Evolutionary conservation across 2,113 vertebrate species (phyloP).

Genomic region (Embiotoca jacksoni): DNA sequence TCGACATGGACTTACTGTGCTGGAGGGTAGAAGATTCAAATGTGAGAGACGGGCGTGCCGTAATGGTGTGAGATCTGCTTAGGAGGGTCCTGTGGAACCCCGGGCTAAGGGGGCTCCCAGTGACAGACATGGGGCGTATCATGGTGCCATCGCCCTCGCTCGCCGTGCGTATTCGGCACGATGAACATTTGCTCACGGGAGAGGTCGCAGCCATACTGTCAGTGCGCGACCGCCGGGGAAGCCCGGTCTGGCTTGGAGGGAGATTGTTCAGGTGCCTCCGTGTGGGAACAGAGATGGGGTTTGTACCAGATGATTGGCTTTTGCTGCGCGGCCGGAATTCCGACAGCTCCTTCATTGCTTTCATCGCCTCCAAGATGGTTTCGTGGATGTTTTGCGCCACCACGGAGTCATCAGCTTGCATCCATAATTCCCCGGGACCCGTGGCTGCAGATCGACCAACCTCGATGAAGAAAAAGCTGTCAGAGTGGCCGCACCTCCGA

Average conservation of each 20-base stretch:
- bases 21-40: slow-evolving; percentile 85
- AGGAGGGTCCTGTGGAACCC: slow-evolving; percentile 87
- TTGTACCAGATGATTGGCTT: slow-evolving; percentile 93
- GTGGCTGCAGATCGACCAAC: slow-evolving; percentile 95
- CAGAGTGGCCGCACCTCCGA: slow-evolving; percentile 96
- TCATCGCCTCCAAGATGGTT: slow-evolving; percentile 97
- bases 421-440: slow-evolving; percentile 98
- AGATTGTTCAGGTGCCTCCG: slow-evolving; percentile 85
- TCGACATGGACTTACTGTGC: slow-evolving; percentile 94
- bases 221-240: slow-evolving; percentile 86
- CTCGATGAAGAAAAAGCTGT: slow-evolving; percentile 99
- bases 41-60: slow-evolving; percentile 78
- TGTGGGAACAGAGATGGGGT: slow-evolving; percentile 88
- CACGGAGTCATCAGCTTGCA: slow-evolving; percentile 97
- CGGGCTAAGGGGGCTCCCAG: slow-evolving; percentile 91
- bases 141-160: slow-evolving; percentile 89
- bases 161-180: slow-evolving; percentile 88
- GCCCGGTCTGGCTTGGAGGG: slow-evolving; percentile 90
- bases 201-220: slow-evolving; percentile 87
- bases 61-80: slow-evolving; percentile 90
- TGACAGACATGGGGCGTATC: slow-evolving; percentile 86
- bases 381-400: slow-evolving; percentile 99
- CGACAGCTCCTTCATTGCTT: slow-evolving; percentile 95
- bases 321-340: slow-evolving; percentile 98
- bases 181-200: slow-evolving; percentile 83